Evolutionary conservation across 2,888 invertebrate species (phyloP), one percentile per base, ranked within the genome.

Genomic region (Zygothrica quintamaculata): DNA sequence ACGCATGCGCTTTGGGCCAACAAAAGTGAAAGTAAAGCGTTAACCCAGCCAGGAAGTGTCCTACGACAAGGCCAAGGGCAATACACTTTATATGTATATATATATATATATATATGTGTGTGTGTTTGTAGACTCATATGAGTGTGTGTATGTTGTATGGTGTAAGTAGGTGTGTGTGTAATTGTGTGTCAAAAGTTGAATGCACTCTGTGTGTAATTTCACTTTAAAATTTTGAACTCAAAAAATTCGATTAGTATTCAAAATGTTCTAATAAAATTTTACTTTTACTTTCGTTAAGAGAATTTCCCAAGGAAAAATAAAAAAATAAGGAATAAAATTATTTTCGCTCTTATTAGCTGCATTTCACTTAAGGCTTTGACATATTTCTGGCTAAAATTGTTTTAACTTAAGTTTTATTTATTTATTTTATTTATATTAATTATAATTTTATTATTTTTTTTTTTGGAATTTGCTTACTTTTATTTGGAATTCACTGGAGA

Each of bases 81-180:
- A 53, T 29, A n/a, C 18, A 2, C 18, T 47, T 36, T 57, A 34
- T 33, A 2, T 12, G 31, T 4, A 39, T 22, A 40, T 22, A 40
- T 16, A 13, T 13, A 34, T 47, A 37, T 46, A 59, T 60, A 31
- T 58, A 39, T n/a, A n/a, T n/a, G n/a, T n/a, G n/a, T n/a, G n/a
- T n/a, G n/a, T n/a, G n/a, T n/a, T n/a, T n/a, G n/a, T n/a, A n/a
- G n/a, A 40, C 25, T 57, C 9, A 34, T 18, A 43, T 50, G 34
- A 78, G 88, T 78, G n/a, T n/a, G n/a, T 88, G 75, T 88, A 86
- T 86, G 88, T 71, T 84, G 88, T 69, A 58, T 57, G 29, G 26
- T n/a, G n/a, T n/a, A n/a, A n/a, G n/a, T n/a, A n/a, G n/a, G n/a
- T n/a, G n/a, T n/a, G 7, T 33, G 34, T 36, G 67, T 56, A 18